Percentiles rank a stretch among this genome's conserved stretches.
Conservation (phyloP, 2,113 vertebrate genomes). For the Peucedramus taeniatus region DNA sequence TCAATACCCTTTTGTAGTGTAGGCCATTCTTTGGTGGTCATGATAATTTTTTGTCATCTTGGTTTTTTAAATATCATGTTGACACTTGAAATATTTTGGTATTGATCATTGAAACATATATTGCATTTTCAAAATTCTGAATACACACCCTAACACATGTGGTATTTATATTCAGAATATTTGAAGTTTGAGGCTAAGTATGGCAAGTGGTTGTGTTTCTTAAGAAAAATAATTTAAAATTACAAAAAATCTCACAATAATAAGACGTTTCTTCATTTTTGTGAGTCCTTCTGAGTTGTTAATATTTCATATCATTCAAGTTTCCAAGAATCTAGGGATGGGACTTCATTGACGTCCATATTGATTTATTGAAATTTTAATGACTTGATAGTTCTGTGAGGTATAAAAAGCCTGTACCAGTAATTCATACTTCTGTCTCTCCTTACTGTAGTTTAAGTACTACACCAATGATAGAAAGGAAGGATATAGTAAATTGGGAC, state of each 20-base stretch:
- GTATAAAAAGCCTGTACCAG: neutral
- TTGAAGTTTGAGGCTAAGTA: neutral
- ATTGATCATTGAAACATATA: neutral
- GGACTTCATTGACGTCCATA: neutral
- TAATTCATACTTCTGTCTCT: neutral
- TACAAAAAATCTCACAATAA: neutral
- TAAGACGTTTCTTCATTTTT: neutral
- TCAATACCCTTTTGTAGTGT: neutral
- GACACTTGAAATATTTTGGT: neutral
- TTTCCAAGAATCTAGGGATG: neutral
- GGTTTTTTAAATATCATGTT: neutral
- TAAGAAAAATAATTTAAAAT: neutral
- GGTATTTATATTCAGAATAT: neutral
- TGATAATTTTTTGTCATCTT: neutral
- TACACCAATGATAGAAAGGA: neutral
- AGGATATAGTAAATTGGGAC: neutral
- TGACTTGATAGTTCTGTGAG: neutral
- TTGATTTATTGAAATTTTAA: neutral
- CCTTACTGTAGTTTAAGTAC: neutral
- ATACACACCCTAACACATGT: neutral
- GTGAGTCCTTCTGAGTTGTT: neutral
- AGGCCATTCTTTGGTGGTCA: neutral
- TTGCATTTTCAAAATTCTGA: neutral
- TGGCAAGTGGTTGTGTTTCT: neutral
- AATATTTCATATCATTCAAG: neutral